Conservation (phyloP, 2,888 invertebrate genomes). For the Leptarthrus brevirostris region DNA sequence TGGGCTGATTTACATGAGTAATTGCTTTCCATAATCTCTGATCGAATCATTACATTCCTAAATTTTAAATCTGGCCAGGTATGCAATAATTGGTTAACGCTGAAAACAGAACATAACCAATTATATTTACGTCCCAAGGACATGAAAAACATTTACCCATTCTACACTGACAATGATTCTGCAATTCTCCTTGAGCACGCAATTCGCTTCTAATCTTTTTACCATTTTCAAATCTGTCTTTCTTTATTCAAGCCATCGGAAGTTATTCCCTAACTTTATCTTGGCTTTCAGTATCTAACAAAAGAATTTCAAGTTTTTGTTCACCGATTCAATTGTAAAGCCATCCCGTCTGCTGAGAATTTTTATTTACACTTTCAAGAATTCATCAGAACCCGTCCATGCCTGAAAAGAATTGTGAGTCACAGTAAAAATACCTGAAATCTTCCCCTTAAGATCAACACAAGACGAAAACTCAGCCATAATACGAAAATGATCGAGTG, state of each 20-base stretch:
- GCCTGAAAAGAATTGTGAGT: constrained; percentile 3
- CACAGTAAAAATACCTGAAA: constrained; percentile 23
- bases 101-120: too few relatives aligned
- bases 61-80: too few relatives aligned
- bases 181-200: too few relatives aligned
- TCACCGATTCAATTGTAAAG: constrained; percentile 20
- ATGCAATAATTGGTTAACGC: too few relatives aligned
- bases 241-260: constrained; percentile 34
- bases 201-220: too few relatives aligned
- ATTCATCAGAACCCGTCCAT: not conserved
- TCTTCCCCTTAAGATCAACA: not conserved
- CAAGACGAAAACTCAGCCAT: too few relatives aligned
- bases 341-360: constrained; percentile 8
- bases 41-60: too few relatives aligned
- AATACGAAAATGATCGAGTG: not conserved
- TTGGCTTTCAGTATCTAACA: constrained; percentile 6
- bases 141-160: too few relatives aligned
- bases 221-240: not conserved
- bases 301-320: constrained; percentile 39
- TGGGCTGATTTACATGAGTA: too few relatives aligned
- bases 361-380: constrained; percentile 45
- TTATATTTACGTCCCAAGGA: too few relatives aligned
- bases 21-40: too few relatives aligned
- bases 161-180: too few relatives aligned
- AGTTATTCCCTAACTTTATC: constrained; percentile 20